These are phyloP conservation scores for Micrastur ruficollis DNA, from an alignment of 2,797 vertebrate genomes.

Conservation along the genomic window DNA sequence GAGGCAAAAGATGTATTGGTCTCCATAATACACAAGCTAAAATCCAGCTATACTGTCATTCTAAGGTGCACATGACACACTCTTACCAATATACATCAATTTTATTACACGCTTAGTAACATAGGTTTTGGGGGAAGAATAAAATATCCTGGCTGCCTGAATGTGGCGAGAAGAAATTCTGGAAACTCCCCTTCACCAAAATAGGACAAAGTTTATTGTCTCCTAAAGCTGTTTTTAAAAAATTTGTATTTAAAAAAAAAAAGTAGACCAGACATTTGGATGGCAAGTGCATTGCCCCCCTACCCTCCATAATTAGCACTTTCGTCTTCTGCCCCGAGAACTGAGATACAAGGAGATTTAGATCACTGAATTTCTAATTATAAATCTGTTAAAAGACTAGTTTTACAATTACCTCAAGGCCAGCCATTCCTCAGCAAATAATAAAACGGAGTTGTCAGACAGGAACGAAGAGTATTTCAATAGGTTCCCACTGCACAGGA, in stretches of 20 bases:
- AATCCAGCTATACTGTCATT: not conserved
- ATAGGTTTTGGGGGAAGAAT: not conserved
- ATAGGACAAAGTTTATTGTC: not conserved
- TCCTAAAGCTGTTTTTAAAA: not conserved
- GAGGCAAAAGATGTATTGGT: not conserved
- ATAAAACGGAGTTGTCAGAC: not conserved
- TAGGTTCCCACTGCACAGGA: rapidly evolving
- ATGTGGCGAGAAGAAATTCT: not conserved
- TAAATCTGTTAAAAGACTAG: not conserved
- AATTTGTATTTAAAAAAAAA: not conserved
- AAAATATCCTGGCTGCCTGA: not conserved
- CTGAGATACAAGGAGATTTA: not conserved
- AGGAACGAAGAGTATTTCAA: not conserved
- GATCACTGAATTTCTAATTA: not conserved
- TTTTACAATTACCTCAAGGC: not conserved
- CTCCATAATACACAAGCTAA: not conserved
- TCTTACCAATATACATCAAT: rapidly evolving
- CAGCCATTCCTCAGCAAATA: not conserved
- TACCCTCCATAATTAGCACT: not conserved
- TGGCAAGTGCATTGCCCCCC: not conserved
- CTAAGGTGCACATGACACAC: not conserved
- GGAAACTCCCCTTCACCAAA: not conserved
- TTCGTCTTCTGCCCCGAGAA: not conserved
- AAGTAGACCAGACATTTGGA: not conserved
- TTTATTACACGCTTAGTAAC: not conserved